Percentiles rank a stretch among this genome's conserved stretches.
Evolutionary conservation across 2,113 vertebrate species (phyloP).

Genomic region (Myxocyprinus asiaticus): DNA sequence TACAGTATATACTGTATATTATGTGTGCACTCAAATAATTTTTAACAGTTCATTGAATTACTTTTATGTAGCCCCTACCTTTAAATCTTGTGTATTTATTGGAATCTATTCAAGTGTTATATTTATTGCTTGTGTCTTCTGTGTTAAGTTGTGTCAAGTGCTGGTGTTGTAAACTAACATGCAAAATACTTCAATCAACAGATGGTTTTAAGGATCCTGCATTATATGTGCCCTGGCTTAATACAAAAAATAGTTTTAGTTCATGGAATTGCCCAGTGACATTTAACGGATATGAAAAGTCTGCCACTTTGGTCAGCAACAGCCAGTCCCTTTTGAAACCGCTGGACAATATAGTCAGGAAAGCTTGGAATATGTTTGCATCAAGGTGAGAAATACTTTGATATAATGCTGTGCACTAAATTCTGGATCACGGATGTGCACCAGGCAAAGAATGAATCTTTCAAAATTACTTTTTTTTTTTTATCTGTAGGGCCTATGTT

Average conservation of each 20-base stretch:
- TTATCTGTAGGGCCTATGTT: conserved; percentile 83
- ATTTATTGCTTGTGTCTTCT: too few species aligned
- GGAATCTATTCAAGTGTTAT: too few species aligned
- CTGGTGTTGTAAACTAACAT: neutral
- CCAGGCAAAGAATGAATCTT: neutral
- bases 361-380: conserved; percentile 98
- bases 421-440: neutral
- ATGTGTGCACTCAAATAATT: too few species aligned
- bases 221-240: conserved; percentile 88
- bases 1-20: too few species aligned
- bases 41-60: too few species aligned
- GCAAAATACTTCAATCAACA: conserved; percentile 60
- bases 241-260: conserved; percentile 72
- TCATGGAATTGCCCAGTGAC: conserved; percentile 83
- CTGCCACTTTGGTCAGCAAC: conserved; percentile 89
- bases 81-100: too few species aligned
- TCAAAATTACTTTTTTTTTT: neutral
- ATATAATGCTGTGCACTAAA: neutral
- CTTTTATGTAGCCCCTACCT: too few species aligned
- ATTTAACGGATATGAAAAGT: conserved; percentile 92
- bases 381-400: conserved; percentile 82
- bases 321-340: conserved; percentile 89
- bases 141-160: too few species aligned
- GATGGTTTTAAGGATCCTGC: conserved; percentile 83
- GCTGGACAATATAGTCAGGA: conserved; percentile 86